phyloP scores from a whole-genome alignment of 2,888 invertebrate genomes.

The Cacoxenus indagator region DNA sequence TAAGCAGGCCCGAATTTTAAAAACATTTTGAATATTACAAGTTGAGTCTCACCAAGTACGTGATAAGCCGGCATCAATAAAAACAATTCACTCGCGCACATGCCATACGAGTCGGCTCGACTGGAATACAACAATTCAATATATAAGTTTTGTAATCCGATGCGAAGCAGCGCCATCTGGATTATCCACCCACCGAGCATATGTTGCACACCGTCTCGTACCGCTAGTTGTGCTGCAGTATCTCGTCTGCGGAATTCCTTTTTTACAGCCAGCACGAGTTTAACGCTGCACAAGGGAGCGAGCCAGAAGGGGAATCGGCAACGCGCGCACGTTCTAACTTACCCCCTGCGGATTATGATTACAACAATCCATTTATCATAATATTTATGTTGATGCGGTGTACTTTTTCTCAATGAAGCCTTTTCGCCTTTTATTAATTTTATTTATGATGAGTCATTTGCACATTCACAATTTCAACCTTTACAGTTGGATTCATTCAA shows the following conservation, averaged over 20 bases:
- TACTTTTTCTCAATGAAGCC: conserved; percentile 68
- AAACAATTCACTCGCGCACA: background rate
- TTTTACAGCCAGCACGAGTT: conserved; percentile 20
- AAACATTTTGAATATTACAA: conserved; percentile 1
- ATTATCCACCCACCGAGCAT: conserved; percentile 65
- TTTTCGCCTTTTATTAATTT: conserved; percentile 64
- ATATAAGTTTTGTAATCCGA: background rate
- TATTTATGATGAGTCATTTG: conserved; percentile 70
- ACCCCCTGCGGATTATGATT: conserved; percentile 68
- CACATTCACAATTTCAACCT: conserved; percentile 69
- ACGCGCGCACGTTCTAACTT: conserved; percentile 61
- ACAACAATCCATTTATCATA: conserved; percentile 69
- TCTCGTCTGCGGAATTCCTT: conserved; percentile 9
- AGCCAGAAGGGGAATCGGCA: background rate
- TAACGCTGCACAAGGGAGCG: background rate
- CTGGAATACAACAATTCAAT: conserved; percentile 44
- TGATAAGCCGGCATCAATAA: conserved; percentile 33
- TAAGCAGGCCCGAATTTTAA: background rate
- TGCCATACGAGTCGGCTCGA: conserved; percentile 36
- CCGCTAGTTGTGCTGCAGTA: conserved; percentile 35
- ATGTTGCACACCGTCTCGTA: conserved; percentile 53
- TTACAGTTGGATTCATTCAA: conserved; percentile 66
- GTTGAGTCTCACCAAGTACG: background rate
- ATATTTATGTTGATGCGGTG: conserved; percentile 69
- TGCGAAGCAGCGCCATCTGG: conserved; percentile 53